Evolutionary conservation across 2,797 vertebrate species (phyloP), one percentile per base, ranked within the genome.

Genomic region (Pachyuromys duprasi): DNA sequence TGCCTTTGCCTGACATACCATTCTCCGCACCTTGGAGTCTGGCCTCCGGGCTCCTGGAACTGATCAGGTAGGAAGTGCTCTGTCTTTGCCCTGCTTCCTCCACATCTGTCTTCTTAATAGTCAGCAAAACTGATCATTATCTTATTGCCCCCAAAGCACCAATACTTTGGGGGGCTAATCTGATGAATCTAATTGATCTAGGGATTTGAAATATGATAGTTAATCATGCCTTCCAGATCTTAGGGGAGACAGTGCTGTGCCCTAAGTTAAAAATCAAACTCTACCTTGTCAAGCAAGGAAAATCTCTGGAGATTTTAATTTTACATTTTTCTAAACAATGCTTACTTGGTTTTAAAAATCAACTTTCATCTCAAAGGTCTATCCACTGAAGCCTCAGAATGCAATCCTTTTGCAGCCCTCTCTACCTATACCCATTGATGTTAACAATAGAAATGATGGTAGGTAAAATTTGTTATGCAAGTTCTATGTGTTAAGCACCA

Each of bases 1-100:
- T 76, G 94, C 55, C 28, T 74, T 74, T 88, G 90, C n/a, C 60
- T 78, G 57, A 87, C 63, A 63, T 62, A 8, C 20, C 4, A 13
- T 67, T 60, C 28, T 3, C 36, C 14, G 17, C 6, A 79, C 36
- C 42, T 91, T 80, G 86, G 62, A 45, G 60, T 93, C 62, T 93
- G 65, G 14, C 45, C 69, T 94, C 87, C 84, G 75, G 80, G 76
- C 70, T 93, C 67, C 70, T 86, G 15, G 49, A 89, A 79, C 67
- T 70, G 88, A 70, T 95, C 76, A 88, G 65, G 76, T 92, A 92
- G 72, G 88, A 93, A 95, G 39, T 55, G 3, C 63, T 95, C 69
- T 89, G 36, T 79, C 63, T 90, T 94, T 94, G 49, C 78, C 62
- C 39, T 49, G 53, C 63, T 92, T 76, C 74, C 67, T 94, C 42